phyloP scores from a whole-genome alignment of 2,113 vertebrate species.

The Phrynocephalus versicolor region DNA sequence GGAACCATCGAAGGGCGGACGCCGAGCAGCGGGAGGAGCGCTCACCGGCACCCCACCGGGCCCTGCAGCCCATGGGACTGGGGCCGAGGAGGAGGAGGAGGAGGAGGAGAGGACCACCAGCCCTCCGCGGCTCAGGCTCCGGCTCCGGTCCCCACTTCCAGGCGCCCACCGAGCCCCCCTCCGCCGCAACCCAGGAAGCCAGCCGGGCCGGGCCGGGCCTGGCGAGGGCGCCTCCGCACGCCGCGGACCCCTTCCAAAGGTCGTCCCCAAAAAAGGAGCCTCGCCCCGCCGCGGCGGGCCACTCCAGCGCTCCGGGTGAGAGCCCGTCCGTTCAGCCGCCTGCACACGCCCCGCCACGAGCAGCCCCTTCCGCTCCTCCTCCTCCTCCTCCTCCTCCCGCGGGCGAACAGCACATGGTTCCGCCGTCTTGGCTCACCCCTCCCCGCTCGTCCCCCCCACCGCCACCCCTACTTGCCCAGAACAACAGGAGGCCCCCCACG shows the following conservation, averaged over 20 bases:
- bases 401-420: background rate
- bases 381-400: too few species aligned
- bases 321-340: background rate
- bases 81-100: too few species aligned
- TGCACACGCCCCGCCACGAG: too few species aligned
- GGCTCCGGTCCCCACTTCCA: too few species aligned
- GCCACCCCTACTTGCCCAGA: background rate
- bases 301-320: background rate
- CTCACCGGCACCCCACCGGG: slow-evolving; percentile 40
- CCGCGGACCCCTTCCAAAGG: slow-evolving; percentile 2
- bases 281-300: background rate
- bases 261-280: background rate
- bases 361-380: background rate
- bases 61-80: slow-evolving; percentile 39
- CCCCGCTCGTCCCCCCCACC: too few species aligned
- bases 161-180: too few species aligned
- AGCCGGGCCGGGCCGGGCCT: background rate
- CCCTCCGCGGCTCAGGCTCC: too few species aligned
- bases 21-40: slow-evolving; percentile 43
- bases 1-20: slow-evolving; percentile 70
- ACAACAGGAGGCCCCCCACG: slow-evolving; percentile 60
- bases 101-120: background rate
- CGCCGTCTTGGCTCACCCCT: background rate
- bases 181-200: too few species aligned
- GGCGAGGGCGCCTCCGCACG: background rate